A percentile compares a stretch with the other conserved stretches of the same genome.
Conservation (phyloP, 1,140 invertebrate species). For the Hermetia illucens region DNA sequence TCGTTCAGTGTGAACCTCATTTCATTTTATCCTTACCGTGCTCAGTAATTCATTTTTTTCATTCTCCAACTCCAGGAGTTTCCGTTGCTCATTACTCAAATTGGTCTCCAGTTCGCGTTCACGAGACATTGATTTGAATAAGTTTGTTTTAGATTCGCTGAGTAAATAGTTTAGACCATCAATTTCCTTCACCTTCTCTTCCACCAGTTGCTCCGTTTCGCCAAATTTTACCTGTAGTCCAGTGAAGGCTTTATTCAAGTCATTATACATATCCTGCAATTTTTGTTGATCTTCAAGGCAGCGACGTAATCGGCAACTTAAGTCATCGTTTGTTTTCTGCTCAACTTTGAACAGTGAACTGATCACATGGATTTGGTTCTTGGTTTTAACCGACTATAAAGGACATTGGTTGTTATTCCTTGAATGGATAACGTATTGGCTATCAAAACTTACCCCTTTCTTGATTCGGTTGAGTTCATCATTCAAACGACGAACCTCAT, state of each 20-base stretch:
- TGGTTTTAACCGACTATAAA: slow-evolving; percentile 11
- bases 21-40: too few species aligned
- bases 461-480: slow-evolving; percentile 9
- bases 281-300: slow-evolving; percentile 11
- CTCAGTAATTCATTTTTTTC: slow-evolving; percentile 23
- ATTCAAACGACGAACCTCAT: slow-evolving; percentile 13
- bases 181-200: slow-evolving; percentile 11
- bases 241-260: slow-evolving; percentile 7
- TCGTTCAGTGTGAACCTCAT: too few species aligned
- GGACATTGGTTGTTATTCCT: too few species aligned
- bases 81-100: slow-evolving; percentile 10
- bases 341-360: slow-evolving; percentile 16
- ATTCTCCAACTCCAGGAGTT: slow-evolving; percentile 7
- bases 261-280: slow-evolving; percentile 11
- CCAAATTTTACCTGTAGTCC: slow-evolving; percentile 12
- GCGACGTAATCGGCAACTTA: slow-evolving; percentile 14
- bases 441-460: slow-evolving; percentile 10
- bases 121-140: slow-evolving; percentile 11
- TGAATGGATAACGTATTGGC: neutral
- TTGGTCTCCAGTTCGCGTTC: slow-evolving; percentile 8
- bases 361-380: slow-evolving; percentile 18
- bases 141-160: slow-evolving; percentile 9
- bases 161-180: slow-evolving; percentile 7
- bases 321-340: slow-evolving; percentile 16
- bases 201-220: slow-evolving; percentile 9